Evolutionary conservation across 2,888 invertebrate genomes (phyloP).

Genomic region (Polyommatus iphigenia): DNA sequence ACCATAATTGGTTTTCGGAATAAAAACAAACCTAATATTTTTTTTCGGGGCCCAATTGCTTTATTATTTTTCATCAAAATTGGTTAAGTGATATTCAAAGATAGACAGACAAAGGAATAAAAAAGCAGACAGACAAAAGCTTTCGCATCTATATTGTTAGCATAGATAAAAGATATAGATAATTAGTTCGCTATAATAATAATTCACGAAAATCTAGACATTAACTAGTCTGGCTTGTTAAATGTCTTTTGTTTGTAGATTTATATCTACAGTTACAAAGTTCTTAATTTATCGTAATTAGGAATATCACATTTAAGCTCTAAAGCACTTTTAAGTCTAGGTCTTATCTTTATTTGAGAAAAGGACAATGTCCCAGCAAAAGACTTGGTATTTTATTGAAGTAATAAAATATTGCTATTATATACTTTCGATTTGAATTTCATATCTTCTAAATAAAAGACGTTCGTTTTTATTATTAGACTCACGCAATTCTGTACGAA

Average conservation of each 20-base stretch:
- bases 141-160: too few relatives aligned
- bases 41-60: too few relatives aligned
- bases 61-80: too few relatives aligned
- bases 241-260: constrained; percentile 19
- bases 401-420: neutral
- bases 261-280: constrained; percentile 12
- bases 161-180: too few relatives aligned
- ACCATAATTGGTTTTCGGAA: too few relatives aligned
- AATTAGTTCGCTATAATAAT: neutral
- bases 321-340: neutral
- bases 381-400: neutral
- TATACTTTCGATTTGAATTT: neutral
- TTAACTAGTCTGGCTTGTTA: neutral
- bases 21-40: too few relatives aligned
- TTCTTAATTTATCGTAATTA: constrained; percentile 5
- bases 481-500: neutral
- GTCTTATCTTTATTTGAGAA: neutral
- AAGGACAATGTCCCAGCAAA: neutral
- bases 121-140: too few relatives aligned
- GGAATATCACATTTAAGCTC: neutral
- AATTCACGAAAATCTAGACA: neutral
- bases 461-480: too few relatives aligned
- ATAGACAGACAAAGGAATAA: too few relatives aligned
- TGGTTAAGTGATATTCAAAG: too few relatives aligned
- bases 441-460: neutral